Base-by-base conservation (phyloP, 2,113 vertebrate genomes). In the Oxyura jamaicensis region DNA sequence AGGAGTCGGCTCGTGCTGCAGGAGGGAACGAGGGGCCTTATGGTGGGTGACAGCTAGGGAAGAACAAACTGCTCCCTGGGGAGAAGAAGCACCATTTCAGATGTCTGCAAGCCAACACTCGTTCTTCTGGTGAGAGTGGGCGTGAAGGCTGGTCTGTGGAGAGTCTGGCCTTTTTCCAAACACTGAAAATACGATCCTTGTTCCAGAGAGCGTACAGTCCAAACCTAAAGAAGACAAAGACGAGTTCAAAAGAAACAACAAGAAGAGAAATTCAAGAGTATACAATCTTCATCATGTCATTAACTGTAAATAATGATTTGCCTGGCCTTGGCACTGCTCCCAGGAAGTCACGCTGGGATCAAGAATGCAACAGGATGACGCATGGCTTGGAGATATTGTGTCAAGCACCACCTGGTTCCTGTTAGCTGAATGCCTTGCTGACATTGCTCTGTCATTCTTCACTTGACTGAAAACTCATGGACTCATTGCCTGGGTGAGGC, bases 241-340 rank as follows among this genome's bases (percentile, higher is more conserved):
- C 12, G 28, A 53, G 50, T 76, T 91, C 31, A 83, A 80, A 83
- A 68, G 67, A 80, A 91, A 83, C 13, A 80, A 81, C n/a, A 48
- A 77, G 28, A 80, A 77, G 72, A 73, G 13, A 86, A 65, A 90
- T 86, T 58, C 31, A 83, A 90, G 41, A 26, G 9, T 41, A 12
- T 77, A 39, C 2, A 8, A 66, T 93, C 62, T 91, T 85, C 63
- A 73, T 12, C 79, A 90, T 60, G 58, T 62, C 39, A 46, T 76
- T 77, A 58, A 58, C 41, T 29, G 35, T 62, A 89, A 92, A 62
- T 77, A 74, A 83, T 36, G 59, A 25, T 86, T 88, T 94, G 15
- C 58, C n/a, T 94, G 92, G 90, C 63, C 67, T 83, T 94, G 94
- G 95, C 88, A 66, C 55, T 77, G 50, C 68, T 96, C 76, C 88